Percentiles rank a stretch among this genome's conserved stretches.
phyloP scores from a whole-genome alignment of 2,888 invertebrate species.

The Trisateles emortualis region DNA sequence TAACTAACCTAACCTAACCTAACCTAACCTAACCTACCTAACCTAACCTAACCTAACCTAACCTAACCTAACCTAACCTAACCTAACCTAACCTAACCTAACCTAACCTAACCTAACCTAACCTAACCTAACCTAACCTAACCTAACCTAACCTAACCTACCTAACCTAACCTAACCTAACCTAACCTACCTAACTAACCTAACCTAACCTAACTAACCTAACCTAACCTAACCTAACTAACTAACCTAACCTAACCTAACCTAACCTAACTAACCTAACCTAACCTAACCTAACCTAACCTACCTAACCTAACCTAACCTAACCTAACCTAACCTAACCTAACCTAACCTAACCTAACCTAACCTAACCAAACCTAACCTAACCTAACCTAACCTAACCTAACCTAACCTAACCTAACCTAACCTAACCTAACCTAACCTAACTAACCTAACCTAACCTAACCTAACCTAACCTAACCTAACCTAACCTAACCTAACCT shows the following conservation, averaged over 20 bases:
- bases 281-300: too few species aligned
- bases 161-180: too few species aligned
- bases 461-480: conserved; percentile 4
- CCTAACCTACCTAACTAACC: too few species aligned
- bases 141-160: too few species aligned
- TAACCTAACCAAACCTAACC: conserved; percentile 3
- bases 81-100: too few species aligned
- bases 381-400: conserved; percentile 4
- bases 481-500: conserved; percentile 4
- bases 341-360: conserved; percentile 4
- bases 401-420: conserved; percentile 4
- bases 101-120: too few species aligned
- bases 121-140: too few species aligned
- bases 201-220: conserved; percentile 4
- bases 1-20: too few species aligned
- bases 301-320: conserved; percentile 4
- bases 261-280: conserved; percentile 3
- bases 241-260: conserved; percentile 3
- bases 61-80: too few species aligned
- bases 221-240: conserved; percentile 3
- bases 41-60: too few species aligned
- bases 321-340: conserved; percentile 4
- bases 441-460: conserved; percentile 4
- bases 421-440: conserved; percentile 4
- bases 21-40: too few species aligned